phyloP scores from a whole-genome alignment of 2,797 vertebrate genomes.

The Artibeus lituratus region DNA sequence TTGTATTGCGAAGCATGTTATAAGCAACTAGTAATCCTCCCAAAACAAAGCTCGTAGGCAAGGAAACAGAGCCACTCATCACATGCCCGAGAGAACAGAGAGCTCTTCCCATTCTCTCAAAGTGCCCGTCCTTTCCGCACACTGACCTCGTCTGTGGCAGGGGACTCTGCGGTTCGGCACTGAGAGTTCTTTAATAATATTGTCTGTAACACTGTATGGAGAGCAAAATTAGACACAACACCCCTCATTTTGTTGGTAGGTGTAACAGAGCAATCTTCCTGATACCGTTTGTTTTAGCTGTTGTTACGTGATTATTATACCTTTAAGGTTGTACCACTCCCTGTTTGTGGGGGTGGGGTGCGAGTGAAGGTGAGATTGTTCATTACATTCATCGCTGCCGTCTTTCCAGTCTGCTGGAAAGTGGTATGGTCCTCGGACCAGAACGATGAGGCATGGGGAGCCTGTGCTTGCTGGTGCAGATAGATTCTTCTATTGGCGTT shows the following conservation, averaged over 20 bases:
- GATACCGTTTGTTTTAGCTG: constrained; percentile 23
- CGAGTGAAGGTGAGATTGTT: not conserved
- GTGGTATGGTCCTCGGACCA: not conserved
- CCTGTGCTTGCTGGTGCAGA: not conserved
- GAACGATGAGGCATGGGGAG: not conserved
- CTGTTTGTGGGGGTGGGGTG: not conserved
- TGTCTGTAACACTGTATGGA: not conserved
- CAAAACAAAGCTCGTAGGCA: constrained; percentile 25
- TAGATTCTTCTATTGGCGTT: not conserved
- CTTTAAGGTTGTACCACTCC: not conserved
- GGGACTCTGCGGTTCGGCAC: not conserved
- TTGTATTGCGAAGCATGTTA: not conserved
- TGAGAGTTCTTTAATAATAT: not conserved
- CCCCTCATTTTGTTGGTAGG: not conserved
- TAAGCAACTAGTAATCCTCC: constrained; percentile 24
- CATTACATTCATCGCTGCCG: not conserved
- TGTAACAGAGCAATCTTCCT: not conserved
- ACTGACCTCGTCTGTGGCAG: not conserved
- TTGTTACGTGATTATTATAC: not conserved
- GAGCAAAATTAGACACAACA: not conserved
- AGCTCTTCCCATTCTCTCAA: not conserved
- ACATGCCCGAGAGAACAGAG: not conserved
- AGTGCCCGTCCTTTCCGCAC: not conserved
- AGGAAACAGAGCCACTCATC: constrained; percentile 12
- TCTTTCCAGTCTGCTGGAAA: not conserved